Percentiles rank a stretch among this genome's conserved stretches.
Evolutionary conservation across 2,888 invertebrate genomes (phyloP).

Genomic region (Azorinus chamasolen): DNA sequence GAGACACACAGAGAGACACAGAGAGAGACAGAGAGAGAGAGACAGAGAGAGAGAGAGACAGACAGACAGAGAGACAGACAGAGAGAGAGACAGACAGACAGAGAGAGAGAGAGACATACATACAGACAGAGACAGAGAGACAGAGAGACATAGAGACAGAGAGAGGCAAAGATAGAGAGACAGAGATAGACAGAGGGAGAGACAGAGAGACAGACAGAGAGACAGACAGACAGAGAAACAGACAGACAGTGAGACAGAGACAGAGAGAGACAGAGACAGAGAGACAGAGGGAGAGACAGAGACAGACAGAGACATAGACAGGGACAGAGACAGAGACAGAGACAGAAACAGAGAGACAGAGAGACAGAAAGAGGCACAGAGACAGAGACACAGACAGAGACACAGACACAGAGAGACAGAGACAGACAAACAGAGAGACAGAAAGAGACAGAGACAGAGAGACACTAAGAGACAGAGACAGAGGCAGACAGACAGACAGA

Average conservation of each 20-base stretch:
- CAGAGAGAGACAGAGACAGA: background rate
- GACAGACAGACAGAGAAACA: background rate
- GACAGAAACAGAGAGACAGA: too few relatives aligned
- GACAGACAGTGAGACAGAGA: background rate
- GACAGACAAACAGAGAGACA: too few relatives aligned
- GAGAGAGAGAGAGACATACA: too few relatives aligned
- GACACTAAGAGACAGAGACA: slow-evolving; percentile 28
- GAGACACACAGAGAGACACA: background rate
- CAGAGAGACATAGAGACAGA: too few relatives aligned
- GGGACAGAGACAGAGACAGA: too few relatives aligned
- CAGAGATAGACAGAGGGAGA: too few relatives aligned
- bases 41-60: background rate
- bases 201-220: background rate
- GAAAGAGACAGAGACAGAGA: slow-evolving; percentile 28
- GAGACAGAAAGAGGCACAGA: slow-evolving; percentile 13
- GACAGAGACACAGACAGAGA: slow-evolving; percentile 37
- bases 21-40: background rate
- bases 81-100: background rate
- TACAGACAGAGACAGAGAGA: too few relatives aligned
- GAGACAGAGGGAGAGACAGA: too few relatives aligned
- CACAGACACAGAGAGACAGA: slow-evolving; percentile 24
- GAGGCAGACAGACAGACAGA: too few relatives aligned
- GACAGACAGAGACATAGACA: too few relatives aligned
- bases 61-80: background rate
- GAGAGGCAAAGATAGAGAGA: too few relatives aligned